A percentile compares a stretch with the other conserved stretches of the same genome.
These are phyloP conservation scores for Melinopterus prodromus DNA, from an alignment of 2,888 invertebrate species.

Conservation along the genomic window DNA sequence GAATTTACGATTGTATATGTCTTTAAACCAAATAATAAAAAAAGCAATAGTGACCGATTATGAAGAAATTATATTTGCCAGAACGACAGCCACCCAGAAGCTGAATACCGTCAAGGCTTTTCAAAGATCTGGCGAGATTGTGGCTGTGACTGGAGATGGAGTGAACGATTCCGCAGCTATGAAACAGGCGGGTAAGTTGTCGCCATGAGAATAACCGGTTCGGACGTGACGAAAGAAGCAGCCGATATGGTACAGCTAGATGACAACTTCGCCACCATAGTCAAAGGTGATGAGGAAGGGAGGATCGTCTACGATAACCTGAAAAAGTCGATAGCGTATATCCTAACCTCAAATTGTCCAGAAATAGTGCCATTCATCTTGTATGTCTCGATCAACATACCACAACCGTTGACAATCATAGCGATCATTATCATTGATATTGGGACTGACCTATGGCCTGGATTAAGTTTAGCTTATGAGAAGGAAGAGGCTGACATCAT, in stretches of 20 bases:
- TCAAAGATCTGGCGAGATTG: slow-evolving; percentile 66
- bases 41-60: slow-evolving; percentile 67
- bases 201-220: slow-evolving; percentile 79
- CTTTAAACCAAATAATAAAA: no score
- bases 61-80: slow-evolving; percentile 78
- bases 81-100: slow-evolving; percentile 75
- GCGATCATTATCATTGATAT: slow-evolving; percentile 73
- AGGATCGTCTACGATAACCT: slow-evolving; percentile 83
- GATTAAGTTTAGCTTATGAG: slow-evolving; percentile 82
- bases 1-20: no score
- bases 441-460: slow-evolving; percentile 81
- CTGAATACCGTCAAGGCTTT: slow-evolving; percentile 79
- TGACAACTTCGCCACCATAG: slow-evolving; percentile 87
- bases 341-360: slow-evolving; percentile 80
- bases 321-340: slow-evolving; percentile 84
- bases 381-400: slow-evolving; percentile 65
- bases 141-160: slow-evolving; percentile 87
- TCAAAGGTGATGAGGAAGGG: slow-evolving; percentile 84
- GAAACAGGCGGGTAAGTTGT: slow-evolving; percentile 79
- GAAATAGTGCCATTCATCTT: slow-evolving; percentile 83
- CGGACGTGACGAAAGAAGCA: slow-evolving; percentile 82
- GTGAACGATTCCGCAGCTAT: slow-evolving; percentile 89
- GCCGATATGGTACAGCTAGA: slow-evolving; percentile 88
- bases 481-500: slow-evolving; percentile 79
- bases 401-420: slow-evolving; percentile 71